Base-by-base conservation (phyloP, 2,888 invertebrate species). In the Cheiracanthium punctorium region DNA sequence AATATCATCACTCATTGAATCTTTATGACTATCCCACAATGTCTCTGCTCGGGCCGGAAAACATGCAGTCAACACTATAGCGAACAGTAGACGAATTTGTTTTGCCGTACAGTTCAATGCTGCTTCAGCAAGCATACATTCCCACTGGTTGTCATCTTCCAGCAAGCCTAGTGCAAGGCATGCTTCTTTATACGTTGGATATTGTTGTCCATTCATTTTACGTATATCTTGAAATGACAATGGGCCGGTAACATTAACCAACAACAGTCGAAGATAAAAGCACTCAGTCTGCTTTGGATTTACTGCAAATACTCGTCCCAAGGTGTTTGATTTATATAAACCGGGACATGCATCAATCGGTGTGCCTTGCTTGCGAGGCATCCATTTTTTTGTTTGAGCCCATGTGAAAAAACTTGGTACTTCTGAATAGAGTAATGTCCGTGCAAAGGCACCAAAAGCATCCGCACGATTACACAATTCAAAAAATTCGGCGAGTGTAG, bases 331-430 rank as follows among this genome's bases (percentile, higher is more conserved):
- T 48, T 10, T n/a, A 2, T 12, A 10, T 17, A n/a, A 10, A 48
- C n/a, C 48, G 12, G 12, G 48, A 10, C 48, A 37, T 37, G 37
- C 48, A 48, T 10, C 17, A 48, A 48, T 84, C 20, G 73, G 69
- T 5, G 29, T 12, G n/a, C 87, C 77, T 74, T 52, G 37, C 37
- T 87, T 88, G 58, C 89, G 30, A n/a, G 20, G 64, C 64, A 29
- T 88, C 10, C 32, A 24, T 88, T 87, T 20, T 14, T 1, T 28
- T 29, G 65, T 29, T 65, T 7, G 12, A 30, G 12, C 20, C 65
- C 65, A 65, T 24, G 28, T 65, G 29, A 29, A 65, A 65, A 1
- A 65, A 0, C 29, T 8, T 28, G 65, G 65, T 2, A 65, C 65
- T 33, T 70, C 70, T n/a, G 33, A 29, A 33, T 70, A 70, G 1